Evolutionary conservation across 2,888 invertebrate genomes (phyloP).

Genomic region (Pheosia tremula): DNA sequence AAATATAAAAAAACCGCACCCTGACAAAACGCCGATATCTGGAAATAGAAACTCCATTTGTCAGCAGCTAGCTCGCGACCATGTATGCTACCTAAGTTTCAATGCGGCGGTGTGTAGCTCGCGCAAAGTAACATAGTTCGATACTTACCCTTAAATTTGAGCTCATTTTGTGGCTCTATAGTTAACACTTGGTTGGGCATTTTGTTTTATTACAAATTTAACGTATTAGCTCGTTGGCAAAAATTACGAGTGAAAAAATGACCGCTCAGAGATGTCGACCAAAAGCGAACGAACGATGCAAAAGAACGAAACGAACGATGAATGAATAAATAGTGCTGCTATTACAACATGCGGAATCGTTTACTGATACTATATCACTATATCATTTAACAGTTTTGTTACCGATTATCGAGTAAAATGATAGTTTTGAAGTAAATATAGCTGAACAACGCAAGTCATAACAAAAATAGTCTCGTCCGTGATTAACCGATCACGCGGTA

Average conservation of each 20-base stretch:
- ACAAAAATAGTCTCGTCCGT: too few relatives aligned
- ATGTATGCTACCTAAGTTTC: slow-evolving; percentile 63
- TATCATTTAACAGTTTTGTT: too few relatives aligned
- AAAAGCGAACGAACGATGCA: slow-evolving; percentile 55
- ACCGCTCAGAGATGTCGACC: slow-evolving; percentile 70
- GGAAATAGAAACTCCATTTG: slow-evolving; percentile 84
- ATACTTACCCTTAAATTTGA: slow-evolving; percentile 94
- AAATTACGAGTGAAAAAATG: slow-evolving; percentile 62
- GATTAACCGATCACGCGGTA: too few relatives aligned
- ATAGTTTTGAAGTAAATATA: too few relatives aligned
- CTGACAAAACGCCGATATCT: slow-evolving; percentile 80
- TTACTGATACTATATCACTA: background rate
- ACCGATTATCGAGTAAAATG: too few relatives aligned
- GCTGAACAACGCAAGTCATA: too few relatives aligned
- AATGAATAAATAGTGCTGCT: slow-evolving; percentile 20
- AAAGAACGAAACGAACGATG: too few relatives aligned
- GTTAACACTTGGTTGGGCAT: slow-evolving; percentile 91
- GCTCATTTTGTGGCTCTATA: slow-evolving; percentile 95
- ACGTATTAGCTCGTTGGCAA: slow-evolving; percentile 66
- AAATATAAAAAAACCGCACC: slow-evolving; percentile 75
- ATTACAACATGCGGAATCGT: background rate
- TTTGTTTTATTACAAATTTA: slow-evolving; percentile 81
- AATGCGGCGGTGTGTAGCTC: slow-evolving; percentile 58
- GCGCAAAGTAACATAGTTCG: slow-evolving; percentile 44
- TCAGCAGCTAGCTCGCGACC: slow-evolving; percentile 77